Base-by-base conservation (phyloP, 2,113 vertebrate species). In the Lontra canadensis region DNA sequence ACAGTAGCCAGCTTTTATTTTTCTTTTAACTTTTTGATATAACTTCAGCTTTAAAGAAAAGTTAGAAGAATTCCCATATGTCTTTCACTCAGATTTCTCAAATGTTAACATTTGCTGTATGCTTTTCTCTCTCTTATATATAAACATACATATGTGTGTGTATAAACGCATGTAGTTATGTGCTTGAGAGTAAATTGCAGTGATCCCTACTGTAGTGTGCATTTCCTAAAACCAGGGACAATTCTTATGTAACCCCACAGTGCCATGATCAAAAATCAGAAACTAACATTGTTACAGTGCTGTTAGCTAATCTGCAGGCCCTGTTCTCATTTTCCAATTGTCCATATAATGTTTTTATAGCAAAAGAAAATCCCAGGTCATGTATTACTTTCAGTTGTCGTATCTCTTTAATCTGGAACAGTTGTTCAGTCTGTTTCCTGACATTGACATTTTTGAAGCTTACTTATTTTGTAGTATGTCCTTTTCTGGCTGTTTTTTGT, bases 181-280 rank as follows among this genome's bases (percentile, higher is more conserved):
- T 90, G 42, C 39, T 81, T 96, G 25, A 93, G 52, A 94, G 55
- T 90, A 83, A 69, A 84, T 92, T 47, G 4, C 15, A 57, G 23
- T 44, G 71, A 94, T 88, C 7, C 49, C 8, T 87, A 69, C 36
- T 84, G 71, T 6, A 44, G 18, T 55, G 9, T 80, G 7, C 88
- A 26, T 87, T 95, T 94, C 74, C 89, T 80, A 63, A 96, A 95
- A 74, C 55, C 21, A 65, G 52, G 61, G 87, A 55, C n/a, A 73
- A 0, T 90, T 96, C 73, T 92, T 74, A 61, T 0, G 17, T 80
- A 78, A 65, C 25, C 20, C 0, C n/a, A 73, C 6, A 69, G 9
- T 80, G 12, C 44, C 49, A 21, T 81, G 52, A 67, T 96, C 36
- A 90, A 71, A 89, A 78, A 21, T 88, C 63, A 93, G 76, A 94